These are phyloP conservation scores for Anarrhichthys ocellatus DNA, from an alignment of 2,113 vertebrate species.

Conservation along the genomic window DNA sequence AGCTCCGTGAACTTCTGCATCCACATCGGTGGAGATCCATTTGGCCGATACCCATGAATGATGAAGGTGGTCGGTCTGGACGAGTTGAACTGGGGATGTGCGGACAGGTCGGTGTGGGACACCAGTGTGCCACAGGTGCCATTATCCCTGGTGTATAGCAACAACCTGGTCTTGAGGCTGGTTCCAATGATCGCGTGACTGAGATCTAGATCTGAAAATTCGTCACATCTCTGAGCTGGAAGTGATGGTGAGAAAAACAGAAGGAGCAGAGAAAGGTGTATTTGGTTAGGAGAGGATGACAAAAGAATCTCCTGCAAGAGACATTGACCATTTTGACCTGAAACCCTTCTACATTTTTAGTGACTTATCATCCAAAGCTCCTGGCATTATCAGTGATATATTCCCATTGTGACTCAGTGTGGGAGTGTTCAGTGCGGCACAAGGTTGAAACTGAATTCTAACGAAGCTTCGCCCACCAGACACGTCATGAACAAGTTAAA, in stretches of 20 bases:
- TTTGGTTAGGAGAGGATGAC: background rate
- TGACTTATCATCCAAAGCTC: background rate
- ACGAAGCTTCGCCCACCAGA: background rate
- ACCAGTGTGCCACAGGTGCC: slow-evolving; percentile 82
- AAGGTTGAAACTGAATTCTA: background rate
- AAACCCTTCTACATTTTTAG: background rate
- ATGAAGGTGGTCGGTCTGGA: slow-evolving; percentile 87
- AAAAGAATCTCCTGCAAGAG: background rate
- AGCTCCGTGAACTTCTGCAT: slow-evolving; percentile 60
- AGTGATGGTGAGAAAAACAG: background rate
- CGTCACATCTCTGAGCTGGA: slow-evolving; percentile 82
- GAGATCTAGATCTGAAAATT: slow-evolving; percentile 86
- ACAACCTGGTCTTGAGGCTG: slow-evolving; percentile 77
- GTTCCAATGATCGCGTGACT: slow-evolving; percentile 86
- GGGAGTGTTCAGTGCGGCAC: background rate
- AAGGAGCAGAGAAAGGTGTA: background rate
- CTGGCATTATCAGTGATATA: background rate
- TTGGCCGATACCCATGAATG: slow-evolving; percentile 92
- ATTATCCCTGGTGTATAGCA: slow-evolving; percentile 88
- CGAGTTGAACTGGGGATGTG: slow-evolving; percentile 79
- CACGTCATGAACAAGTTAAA: background rate
- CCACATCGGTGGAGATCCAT: slow-evolving; percentile 88
- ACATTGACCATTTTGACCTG: background rate
- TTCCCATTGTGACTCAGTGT: slow-evolving; percentile 6
- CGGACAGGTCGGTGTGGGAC: slow-evolving; percentile 75